phyloP scores from a whole-genome alignment of 2,113 vertebrate species.

The Campylomormyrus tamandua region DNA sequence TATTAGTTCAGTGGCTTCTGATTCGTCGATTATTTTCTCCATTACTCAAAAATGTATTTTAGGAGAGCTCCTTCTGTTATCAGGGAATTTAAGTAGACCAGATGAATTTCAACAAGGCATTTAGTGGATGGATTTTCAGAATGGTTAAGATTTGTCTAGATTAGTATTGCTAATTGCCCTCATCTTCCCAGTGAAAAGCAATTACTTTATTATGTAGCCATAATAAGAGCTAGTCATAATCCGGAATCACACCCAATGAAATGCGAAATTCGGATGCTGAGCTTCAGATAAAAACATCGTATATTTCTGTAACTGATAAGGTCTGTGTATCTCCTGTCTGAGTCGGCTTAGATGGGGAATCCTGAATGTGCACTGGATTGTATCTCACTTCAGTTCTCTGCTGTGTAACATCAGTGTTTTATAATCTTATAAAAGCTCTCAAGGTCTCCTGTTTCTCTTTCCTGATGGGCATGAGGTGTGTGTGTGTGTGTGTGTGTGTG shows the following conservation, averaged over 20 bases:
- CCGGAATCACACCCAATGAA: background rate
- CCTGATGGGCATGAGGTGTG: background rate
- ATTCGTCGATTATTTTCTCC: background rate
- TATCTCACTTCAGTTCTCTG: background rate
- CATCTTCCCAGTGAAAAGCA: background rate
- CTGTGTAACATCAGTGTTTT: background rate
- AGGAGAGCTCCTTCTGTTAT: background rate
- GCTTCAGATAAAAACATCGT: background rate
- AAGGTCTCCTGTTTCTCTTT: slow-evolving; percentile 10
- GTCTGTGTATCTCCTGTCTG: background rate
- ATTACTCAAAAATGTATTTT: background rate
- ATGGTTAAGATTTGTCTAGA: background rate
- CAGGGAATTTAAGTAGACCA: background rate
- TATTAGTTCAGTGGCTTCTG: background rate
- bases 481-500: background rate
- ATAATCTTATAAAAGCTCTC: slow-evolving; percentile 15
- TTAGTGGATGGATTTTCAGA: background rate
- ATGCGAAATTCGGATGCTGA: background rate
- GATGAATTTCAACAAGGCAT: background rate
- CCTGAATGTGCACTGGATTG: background rate
- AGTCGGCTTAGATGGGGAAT: background rate
- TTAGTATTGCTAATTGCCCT: background rate
- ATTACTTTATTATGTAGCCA: background rate
- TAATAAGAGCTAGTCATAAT: background rate
- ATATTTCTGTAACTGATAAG: background rate